A percentile compares a stretch with the other conserved stretches of the same genome.
Evolutionary conservation across 2,888 invertebrate genomes (phyloP).

Genomic region (Heliconius aoede): DNA sequence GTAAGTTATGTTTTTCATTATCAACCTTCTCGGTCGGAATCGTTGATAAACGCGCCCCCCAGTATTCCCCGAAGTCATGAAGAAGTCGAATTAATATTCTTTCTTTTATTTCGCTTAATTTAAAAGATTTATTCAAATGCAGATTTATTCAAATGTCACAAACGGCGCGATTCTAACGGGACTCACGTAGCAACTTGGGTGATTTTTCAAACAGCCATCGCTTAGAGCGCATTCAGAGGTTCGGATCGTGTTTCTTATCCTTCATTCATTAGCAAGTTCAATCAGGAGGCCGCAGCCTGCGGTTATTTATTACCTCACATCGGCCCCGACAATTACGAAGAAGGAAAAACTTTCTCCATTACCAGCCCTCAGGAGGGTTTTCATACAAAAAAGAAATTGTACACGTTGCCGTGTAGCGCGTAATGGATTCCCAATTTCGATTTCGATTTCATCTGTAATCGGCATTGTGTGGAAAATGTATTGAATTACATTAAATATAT

Average conservation of each 20-base stretch:
- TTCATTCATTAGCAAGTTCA: slow-evolving; percentile 83
- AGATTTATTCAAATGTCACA: slow-evolving; percentile 37
- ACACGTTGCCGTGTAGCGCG: slow-evolving; percentile 68
- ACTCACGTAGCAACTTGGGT: slow-evolving; percentile 60
- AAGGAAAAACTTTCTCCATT: slow-evolving; percentile 81
- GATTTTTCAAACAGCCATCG: slow-evolving; percentile 67
- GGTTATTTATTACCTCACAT: slow-evolving; percentile 82
- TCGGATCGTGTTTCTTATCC: slow-evolving; percentile 80
- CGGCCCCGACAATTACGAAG: slow-evolving; percentile 79
- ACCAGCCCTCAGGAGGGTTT: slow-evolving; percentile 72
- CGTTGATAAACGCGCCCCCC: slow-evolving; percentile 12
- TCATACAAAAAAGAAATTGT: slow-evolving; percentile 79
- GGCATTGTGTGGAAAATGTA: slow-evolving; percentile 55
- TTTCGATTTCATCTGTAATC: slow-evolving; percentile 66
- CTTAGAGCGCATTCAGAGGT: slow-evolving; percentile 59
- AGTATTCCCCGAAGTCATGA: slow-evolving; percentile 19
- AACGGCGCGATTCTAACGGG: slow-evolving; percentile 26
- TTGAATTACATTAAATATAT: slow-evolving; percentile 34
- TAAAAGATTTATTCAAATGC: slow-evolving; percentile 41
- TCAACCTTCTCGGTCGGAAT: slow-evolving; percentile 1
- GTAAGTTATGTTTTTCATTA: slow-evolving; percentile 14
- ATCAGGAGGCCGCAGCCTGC: slow-evolving; percentile 77
- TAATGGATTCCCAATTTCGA: slow-evolving; percentile 74
- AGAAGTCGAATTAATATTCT: slow-evolving; percentile 31
- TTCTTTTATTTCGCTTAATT: slow-evolving; percentile 37